phyloP scores from a whole-genome alignment of 1,140 invertebrate species.

The Cylas formicarius region DNA sequence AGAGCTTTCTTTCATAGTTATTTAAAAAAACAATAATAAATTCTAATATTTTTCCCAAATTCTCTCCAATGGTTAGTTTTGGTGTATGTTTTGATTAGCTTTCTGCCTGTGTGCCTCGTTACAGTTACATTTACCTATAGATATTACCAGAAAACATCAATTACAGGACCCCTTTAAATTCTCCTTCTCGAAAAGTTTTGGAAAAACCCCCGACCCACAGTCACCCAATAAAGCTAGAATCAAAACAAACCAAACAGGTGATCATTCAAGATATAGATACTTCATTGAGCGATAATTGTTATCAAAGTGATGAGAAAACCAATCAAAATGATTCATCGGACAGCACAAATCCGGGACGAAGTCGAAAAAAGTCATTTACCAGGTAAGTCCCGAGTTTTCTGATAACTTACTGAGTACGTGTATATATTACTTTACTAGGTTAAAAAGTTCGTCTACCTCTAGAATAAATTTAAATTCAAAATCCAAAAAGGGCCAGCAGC shows the following conservation, averaged over 20 bases:
- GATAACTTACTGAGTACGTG: background rate
- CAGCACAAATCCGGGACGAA: conserved; percentile 34
- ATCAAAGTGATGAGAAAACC: conserved; percentile 34
- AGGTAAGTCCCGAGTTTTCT: conserved; percentile 37
- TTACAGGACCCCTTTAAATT: conserved; percentile 31
- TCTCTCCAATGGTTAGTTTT: conserved; percentile 1
- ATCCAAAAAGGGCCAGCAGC: conserved; percentile 23
- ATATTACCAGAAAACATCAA: background rate
- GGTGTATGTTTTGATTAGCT: background rate
- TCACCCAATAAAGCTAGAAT: conserved; percentile 31
- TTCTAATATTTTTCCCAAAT: too few relatives aligned
- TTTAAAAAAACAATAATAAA: too few relatives aligned
- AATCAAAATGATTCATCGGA: conserved; percentile 36
- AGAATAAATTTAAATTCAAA: conserved; percentile 44
- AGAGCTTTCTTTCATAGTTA: too few relatives aligned
- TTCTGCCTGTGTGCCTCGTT: background rate
- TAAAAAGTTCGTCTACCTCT: conserved; percentile 57
- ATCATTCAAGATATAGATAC: conserved; percentile 39
- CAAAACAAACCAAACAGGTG: conserved; percentile 28
- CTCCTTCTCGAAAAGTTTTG: conserved; percentile 27
- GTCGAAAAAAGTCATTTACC: conserved; percentile 54
- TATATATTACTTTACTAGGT: conserved; percentile 15
- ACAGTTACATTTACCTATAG: too few relatives aligned
- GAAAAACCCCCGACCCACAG: conserved; percentile 31
- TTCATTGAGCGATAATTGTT: conserved; percentile 37